Evolutionary conservation across 2,113 vertebrate genomes (phyloP).

Genomic region (Podiceps cristatus): DNA sequence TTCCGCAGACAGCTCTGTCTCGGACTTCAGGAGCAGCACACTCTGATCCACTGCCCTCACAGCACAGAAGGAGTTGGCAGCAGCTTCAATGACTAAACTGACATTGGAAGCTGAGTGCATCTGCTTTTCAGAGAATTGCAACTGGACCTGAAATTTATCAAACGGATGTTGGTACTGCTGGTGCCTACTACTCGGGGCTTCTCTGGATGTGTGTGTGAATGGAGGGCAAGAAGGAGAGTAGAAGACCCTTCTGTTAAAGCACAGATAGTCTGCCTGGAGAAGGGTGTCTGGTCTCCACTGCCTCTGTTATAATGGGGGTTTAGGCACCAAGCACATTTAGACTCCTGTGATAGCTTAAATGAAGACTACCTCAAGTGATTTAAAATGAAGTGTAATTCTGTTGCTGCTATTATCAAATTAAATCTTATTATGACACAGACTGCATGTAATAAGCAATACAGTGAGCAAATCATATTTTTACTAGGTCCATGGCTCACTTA

Average conservation of each 20-base stretch:
- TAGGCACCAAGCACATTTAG: neutral
- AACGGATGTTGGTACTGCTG: neutral
- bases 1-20: constrained; percentile 64
- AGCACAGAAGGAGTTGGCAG: constrained; percentile 84
- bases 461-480: neutral
- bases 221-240: neutral
- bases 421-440: neutral
- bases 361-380: neutral
- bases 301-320: neutral
- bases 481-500: neutral
- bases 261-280: neutral
- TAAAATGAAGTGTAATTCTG: neutral
- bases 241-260: neutral
- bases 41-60: constrained; percentile 86
- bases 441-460: neutral
- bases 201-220: neutral
- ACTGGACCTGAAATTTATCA: constrained; percentile 77
- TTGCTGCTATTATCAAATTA: neutral
- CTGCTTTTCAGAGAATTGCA: constrained; percentile 78
- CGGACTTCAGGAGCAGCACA: constrained; percentile 74
- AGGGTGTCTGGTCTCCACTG: neutral
- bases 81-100: constrained; percentile 75
- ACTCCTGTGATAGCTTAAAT: neutral
- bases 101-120: constrained; percentile 72
- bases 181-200: neutral